These are phyloP conservation scores for Oncorhynchus gorbuscha DNA, from an alignment of 2,113 vertebrate species.

Conservation along the genomic window DNA sequence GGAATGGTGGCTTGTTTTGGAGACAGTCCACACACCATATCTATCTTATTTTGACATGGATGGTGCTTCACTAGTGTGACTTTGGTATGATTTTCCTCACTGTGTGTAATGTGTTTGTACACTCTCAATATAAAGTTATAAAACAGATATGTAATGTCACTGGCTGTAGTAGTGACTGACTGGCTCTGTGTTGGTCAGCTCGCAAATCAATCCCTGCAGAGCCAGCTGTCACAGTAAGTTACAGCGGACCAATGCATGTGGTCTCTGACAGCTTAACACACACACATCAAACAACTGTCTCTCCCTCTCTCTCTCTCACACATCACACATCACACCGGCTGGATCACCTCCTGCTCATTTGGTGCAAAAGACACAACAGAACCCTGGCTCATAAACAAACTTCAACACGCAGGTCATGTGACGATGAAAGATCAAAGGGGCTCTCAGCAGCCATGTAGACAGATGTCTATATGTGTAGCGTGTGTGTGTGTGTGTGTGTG, in stretches of 20 bases:
- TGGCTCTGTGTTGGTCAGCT: conserved; percentile 29
- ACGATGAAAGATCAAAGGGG: conserved; percentile 34
- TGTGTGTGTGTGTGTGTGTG: not conserved
- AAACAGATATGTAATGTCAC: no score
- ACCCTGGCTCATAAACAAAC: conserved; percentile 31
- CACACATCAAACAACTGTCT: conserved; percentile 59
- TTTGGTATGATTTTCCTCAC: no score
- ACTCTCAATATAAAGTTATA: no score
- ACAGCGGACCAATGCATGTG: conserved; percentile 43
- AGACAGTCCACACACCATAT: conserved; percentile 12
- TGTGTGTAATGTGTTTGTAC: no score
- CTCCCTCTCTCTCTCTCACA: not conserved
- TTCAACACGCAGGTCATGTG: conserved; percentile 14
- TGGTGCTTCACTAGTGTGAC: no score
- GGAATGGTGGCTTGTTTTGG: conserved; percentile 38
- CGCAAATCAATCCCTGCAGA: conserved; percentile 27
- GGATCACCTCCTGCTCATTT: conserved; percentile 24
- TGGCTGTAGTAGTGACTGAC: not conserved
- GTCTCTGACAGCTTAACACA: conserved; percentile 58
- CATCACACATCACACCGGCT: conserved; percentile 25
- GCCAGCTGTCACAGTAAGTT: conserved; percentile 53
- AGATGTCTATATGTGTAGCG: not conserved
- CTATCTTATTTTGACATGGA: not conserved
- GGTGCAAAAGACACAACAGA: conserved; percentile 27
- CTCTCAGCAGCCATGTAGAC: conserved; percentile 22